phyloP scores from a whole-genome alignment of 2,797 vertebrate species.

The Leptoclinus maculatus region DNA sequence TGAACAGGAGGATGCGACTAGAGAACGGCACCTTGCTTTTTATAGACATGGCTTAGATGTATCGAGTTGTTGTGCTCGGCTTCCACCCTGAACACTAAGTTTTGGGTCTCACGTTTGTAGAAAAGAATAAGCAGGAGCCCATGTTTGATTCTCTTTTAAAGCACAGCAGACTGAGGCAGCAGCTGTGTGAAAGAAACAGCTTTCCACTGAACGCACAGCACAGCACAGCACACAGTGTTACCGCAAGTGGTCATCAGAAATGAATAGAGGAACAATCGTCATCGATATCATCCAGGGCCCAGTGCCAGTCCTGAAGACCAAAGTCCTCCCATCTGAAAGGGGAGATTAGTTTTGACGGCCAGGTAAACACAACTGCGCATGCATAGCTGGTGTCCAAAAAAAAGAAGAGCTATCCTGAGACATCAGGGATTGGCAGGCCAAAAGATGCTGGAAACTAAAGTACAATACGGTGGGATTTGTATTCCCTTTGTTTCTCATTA shows the following conservation, averaged over 20 bases:
- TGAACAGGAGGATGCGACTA: constrained; percentile 9
- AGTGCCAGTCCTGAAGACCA: constrained; percentile 96
- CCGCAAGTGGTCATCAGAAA: constrained; percentile 89
- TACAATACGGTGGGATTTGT: background rate
- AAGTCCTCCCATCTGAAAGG: constrained; percentile 94
- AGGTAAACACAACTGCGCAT: background rate
- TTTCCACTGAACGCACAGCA: constrained; percentile 58
- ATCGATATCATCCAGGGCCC: constrained; percentile 95
- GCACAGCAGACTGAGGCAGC: background rate
- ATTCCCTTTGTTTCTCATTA: too few relatives aligned
- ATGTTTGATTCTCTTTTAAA: background rate
- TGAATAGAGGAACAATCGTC: constrained; percentile 93
- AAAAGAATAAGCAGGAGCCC: background rate
- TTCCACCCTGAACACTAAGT: background rate
- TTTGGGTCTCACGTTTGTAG: background rate
- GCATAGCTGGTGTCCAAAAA: too few relatives aligned
- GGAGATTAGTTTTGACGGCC: constrained; percentile 79
- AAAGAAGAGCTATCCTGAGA: background rate
- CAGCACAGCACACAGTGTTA: constrained; percentile 70
- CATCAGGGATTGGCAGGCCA: too few relatives aligned
- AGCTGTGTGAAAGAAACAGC: background rate
- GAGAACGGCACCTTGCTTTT: background rate
- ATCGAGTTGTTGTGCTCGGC: background rate
- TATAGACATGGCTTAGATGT: background rate
- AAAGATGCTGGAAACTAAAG: background rate